Evolutionary conservation across 2,888 invertebrate genomes (phyloP).

Genomic region (Nemotelus nigrinus): DNA sequence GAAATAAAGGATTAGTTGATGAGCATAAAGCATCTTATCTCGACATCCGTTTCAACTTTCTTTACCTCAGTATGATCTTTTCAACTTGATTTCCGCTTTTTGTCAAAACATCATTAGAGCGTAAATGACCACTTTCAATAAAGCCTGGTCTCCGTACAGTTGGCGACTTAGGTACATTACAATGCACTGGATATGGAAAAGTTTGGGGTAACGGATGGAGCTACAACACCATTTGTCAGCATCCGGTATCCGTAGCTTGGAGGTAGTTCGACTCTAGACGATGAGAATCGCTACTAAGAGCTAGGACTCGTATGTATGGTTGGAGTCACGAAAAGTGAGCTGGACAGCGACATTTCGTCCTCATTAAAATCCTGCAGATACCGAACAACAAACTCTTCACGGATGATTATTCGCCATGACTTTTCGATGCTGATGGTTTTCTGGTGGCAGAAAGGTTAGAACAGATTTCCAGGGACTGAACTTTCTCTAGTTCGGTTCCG

Average conservation of each 20-base stretch:
- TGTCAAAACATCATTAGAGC: constrained; percentile 40
- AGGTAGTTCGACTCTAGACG: constrained; percentile 28
- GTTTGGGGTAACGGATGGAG: constrained; percentile 51
- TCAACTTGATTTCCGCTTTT: constrained; percentile 13
- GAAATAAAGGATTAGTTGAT: background rate
- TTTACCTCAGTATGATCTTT: too few species aligned
- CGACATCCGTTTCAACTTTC: background rate
- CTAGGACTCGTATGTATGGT: background rate
- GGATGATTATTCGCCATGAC: constrained; percentile 32
- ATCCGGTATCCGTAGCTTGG: constrained; percentile 50
- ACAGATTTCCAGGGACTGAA: constrained; percentile 36
- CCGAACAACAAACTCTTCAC: constrained; percentile 36
- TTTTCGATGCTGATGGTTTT: background rate
- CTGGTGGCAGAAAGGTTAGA: constrained; percentile 20
- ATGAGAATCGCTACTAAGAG: constrained; percentile 16
- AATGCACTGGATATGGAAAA: constrained; percentile 36
- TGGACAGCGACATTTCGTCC: constrained; percentile 38
- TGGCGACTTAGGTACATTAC: constrained; percentile 31
- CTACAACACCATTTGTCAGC: constrained; percentile 52
- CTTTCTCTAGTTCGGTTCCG: constrained; percentile 42
- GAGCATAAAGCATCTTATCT: background rate
- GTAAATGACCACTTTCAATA: constrained; percentile 41
- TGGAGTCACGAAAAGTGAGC: background rate
- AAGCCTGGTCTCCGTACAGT: background rate
- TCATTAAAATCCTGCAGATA: constrained; percentile 42